Evolutionary conservation across 2,888 invertebrate species (phyloP), one percentile per base, ranked within the genome.

Genomic region (Ametastegia equiseti): DNA sequence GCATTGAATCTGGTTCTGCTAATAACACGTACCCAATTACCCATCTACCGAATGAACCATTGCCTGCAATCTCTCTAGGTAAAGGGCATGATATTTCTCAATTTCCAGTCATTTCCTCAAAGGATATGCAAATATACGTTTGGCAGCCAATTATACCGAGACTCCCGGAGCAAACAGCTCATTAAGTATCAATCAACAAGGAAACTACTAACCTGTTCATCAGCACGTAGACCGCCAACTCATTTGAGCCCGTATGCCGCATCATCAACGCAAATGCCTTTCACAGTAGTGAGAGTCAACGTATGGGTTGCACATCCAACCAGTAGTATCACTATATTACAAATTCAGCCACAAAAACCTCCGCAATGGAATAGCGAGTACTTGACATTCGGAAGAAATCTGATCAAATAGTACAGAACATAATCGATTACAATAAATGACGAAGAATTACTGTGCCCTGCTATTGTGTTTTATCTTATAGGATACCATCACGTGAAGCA

Each of bases 261-360:
- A 60, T 60, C 60, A 15, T 60, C 30, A 60, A 60, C 60, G 27
- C 60, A 60, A 60, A 60, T 15, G 60, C 15, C 15, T 60, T 54
- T 60, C 30, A 60, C 60, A 60, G 60, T 60, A 60, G 60, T 60
- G 30, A 9, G 30, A 60, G 60, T 60, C 60, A 30, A 30, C 60
- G 30, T 30, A 30, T 60, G 30, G 30, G 30, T 27, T 13, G 60
- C 5, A 13, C 60, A 27, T 13, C 60, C 30, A 60, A 27, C 30
- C 27, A 60, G 27, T 60, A 57, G 27, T 57, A 27, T 27, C 27
- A 13, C 11, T 23, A n/a, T n/a, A n/a, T n/a, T n/a, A n/a, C 60
- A 13, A 15, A 15, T 23, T 30, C 60, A 60, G 60, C 60, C 23
- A 30, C 60, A 23, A 5, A 15, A 47, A 13, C 60, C 27, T 60